phyloP scores from a whole-genome alignment of 2,888 invertebrate genomes.

The Invenusta paracnida region DNA sequence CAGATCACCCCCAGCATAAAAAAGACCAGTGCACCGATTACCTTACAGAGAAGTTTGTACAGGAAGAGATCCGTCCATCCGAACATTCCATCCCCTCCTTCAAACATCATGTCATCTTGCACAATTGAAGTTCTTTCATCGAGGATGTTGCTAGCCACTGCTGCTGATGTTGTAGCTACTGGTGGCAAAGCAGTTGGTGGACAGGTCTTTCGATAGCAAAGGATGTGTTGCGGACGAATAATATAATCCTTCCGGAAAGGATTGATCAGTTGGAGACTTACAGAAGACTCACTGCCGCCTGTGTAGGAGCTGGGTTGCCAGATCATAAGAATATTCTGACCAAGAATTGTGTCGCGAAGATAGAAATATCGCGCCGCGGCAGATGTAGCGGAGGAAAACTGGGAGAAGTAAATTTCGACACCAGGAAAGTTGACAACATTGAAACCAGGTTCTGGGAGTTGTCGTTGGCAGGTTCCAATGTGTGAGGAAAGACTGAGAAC shows the following conservation, averaged over 20 bases:
- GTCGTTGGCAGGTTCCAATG: not conserved
- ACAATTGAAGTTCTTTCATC: not conserved
- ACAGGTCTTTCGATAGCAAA: constrained; percentile 9
- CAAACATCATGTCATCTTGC: too few relatives aligned
- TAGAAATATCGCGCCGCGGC: not conserved
- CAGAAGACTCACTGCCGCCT: not conserved
- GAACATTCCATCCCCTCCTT: too few relatives aligned
- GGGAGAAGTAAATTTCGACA: not conserved
- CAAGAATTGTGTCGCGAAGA: not conserved
- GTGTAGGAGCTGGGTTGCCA: not conserved
- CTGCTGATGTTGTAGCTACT: not conserved
- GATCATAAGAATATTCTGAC: not conserved
- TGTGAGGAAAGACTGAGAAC: not conserved
- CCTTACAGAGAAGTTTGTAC: not conserved
- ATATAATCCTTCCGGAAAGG: not conserved
- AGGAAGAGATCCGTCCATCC: not conserved
- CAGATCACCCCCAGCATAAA: constrained; percentile 8
- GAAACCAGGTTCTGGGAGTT: not conserved
- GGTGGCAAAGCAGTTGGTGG: not conserved
- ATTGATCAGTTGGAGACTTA: not conserved
- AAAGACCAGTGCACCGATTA: not conserved
- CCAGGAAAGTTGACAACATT: not conserved
- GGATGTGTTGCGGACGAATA: not conserved
- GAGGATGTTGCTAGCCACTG: not conserved
- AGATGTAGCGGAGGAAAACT: not conserved